Conservation (phyloP, 30 jellyfish, hydroid and myxozoan genomes). For the Pelagia noctiluca region DNA sequence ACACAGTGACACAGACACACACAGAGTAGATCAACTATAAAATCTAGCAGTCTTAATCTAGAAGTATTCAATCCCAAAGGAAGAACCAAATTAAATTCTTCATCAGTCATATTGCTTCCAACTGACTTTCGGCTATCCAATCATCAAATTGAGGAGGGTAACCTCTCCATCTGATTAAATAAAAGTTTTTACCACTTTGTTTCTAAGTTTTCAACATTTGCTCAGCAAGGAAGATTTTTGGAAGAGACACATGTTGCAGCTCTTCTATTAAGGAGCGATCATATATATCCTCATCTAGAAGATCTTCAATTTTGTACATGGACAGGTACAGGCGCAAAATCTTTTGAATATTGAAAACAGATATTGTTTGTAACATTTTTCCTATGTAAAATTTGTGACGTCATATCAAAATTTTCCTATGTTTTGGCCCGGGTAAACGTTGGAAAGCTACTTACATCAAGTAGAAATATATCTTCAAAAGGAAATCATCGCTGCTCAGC, state of each 20-base stretch:
- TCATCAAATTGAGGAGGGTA: conserved; percentile 35
- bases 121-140: conserved; percentile 19
- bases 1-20: too few relatives aligned
- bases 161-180: conserved; percentile 40
- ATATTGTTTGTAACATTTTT: too few relatives aligned
- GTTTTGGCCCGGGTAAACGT: too few relatives aligned
- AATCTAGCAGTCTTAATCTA: not conserved
- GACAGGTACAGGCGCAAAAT: too few relatives aligned
- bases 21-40: not conserved
- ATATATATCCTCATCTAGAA: conserved; percentile 26
- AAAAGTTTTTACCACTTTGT: not conserved
- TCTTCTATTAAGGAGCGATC: conserved; percentile 48
- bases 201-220: conserved; percentile 24
- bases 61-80: not conserved
- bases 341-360: too few relatives aligned
- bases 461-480: too few relatives aligned
- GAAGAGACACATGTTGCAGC: conserved; percentile 45
- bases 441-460: too few relatives aligned
- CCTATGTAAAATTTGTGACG: too few relatives aligned
- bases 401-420: too few relatives aligned
- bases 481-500: too few relatives aligned
- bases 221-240: conserved; percentile 44
- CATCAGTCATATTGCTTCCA: not conserved
- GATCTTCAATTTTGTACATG: conserved; percentile 34
- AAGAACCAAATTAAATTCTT: not conserved